phyloP scores from a whole-genome alignment of 2,113 vertebrate species.

The Propithecus coquereli region DNA sequence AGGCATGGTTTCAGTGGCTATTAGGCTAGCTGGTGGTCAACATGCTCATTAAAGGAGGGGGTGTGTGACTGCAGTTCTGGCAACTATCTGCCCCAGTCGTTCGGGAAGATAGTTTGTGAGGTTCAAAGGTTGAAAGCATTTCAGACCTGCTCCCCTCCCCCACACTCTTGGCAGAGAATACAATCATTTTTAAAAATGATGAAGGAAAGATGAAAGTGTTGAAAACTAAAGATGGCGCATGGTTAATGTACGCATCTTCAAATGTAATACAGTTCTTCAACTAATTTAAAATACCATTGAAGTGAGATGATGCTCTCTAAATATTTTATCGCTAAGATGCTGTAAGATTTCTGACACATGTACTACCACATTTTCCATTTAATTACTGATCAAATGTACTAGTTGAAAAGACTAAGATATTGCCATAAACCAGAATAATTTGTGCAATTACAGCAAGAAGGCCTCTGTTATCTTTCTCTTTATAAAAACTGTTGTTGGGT shows the following conservation, averaged over 20 bases:
- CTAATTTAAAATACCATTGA: constrained; percentile 70
- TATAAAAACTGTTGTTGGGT: background rate
- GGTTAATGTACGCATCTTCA: constrained; percentile 39
- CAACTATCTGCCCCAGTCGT: background rate
- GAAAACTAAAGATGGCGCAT: constrained; percentile 42
- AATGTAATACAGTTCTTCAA: constrained; percentile 32
- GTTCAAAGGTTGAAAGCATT: background rate
- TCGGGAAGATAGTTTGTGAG: background rate
- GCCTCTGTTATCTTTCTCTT: background rate
- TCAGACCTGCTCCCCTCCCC: background rate
- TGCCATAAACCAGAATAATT: constrained; percentile 51
- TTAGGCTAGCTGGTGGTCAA: no score
- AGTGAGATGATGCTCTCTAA: constrained; percentile 57
- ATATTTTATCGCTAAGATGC: constrained; percentile 69
- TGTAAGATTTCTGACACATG: background rate
- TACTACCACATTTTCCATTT: background rate
- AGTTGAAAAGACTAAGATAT: constrained; percentile 53
- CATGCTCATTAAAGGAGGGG: background rate
- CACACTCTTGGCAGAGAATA: background rate
- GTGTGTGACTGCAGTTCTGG: background rate
- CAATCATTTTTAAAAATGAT: constrained; percentile 35
- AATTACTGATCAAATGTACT: constrained; percentile 67
- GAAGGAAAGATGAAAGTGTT: constrained; percentile 37
- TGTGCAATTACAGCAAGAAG: constrained; percentile 27
- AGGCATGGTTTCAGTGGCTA: background rate